Evolutionary conservation across 2,888 invertebrate genomes (phyloP).

Genomic region (Chrysina gloriosa): DNA sequence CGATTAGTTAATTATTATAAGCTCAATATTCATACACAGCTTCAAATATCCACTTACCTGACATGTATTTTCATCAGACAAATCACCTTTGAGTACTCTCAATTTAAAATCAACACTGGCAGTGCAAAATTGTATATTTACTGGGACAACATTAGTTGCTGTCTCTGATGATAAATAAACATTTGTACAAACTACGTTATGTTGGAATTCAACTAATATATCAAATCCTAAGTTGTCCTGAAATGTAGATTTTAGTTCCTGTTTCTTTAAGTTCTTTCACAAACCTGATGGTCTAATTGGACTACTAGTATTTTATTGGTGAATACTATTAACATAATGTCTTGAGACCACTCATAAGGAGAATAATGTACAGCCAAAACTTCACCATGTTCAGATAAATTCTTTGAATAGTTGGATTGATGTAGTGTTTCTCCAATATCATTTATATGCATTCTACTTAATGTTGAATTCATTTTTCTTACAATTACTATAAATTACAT

Average conservation of each 20-base stretch:
- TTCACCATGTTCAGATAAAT: slow-evolving; percentile 66
- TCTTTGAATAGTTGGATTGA: slow-evolving; percentile 64
- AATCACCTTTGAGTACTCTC: slow-evolving; percentile 69
- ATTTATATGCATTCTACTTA: slow-evolving; percentile 5
- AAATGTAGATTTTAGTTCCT: slow-evolving; percentile 42
- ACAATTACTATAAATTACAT: neutral
- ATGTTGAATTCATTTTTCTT: neutral
- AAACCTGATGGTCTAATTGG: slow-evolving; percentile 70
- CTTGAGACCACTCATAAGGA: slow-evolving; percentile 74
- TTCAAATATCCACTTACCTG: slow-evolving; percentile 63
- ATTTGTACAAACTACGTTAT: slow-evolving; percentile 68
- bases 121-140: slow-evolving; percentile 68
- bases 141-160: slow-evolving; percentile 70
- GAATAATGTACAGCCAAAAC: slow-evolving; percentile 72
- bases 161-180: slow-evolving; percentile 74
- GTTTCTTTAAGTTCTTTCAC: slow-evolving; percentile 41
- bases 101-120: slow-evolving; percentile 71
- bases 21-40: neutral
- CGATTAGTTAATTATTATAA: too few species aligned
- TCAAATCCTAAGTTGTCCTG: slow-evolving; percentile 68
- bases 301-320: slow-evolving; percentile 70
- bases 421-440: neutral
- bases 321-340: slow-evolving; percentile 72
- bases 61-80: slow-evolving; percentile 66
- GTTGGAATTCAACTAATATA: slow-evolving; percentile 69